These are phyloP conservation scores for Aptenodytes forsteri DNA, from an alignment of 2,113 vertebrate species.

Conservation along the genomic window DNA sequence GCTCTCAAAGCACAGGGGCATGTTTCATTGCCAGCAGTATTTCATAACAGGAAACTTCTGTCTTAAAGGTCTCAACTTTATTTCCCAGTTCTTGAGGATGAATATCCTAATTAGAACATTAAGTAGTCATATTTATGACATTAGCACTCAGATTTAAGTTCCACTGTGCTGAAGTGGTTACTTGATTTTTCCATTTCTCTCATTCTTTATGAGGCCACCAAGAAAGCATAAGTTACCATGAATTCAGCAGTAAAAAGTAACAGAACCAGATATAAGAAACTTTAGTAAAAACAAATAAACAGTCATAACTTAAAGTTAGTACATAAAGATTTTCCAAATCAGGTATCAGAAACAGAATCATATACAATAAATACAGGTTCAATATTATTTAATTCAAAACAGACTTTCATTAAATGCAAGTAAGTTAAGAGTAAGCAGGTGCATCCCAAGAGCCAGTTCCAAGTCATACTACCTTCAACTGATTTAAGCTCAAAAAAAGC, in stretches of 20 bases:
- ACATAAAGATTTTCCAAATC: neutral
- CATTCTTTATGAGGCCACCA: neutral
- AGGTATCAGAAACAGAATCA: neutral
- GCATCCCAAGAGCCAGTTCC: neutral
- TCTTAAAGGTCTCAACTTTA: neutral
- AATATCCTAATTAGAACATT: neutral
- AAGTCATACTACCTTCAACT: neutral
- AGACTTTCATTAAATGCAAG: neutral
- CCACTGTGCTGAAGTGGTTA: neutral
- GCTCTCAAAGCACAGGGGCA: neutral
- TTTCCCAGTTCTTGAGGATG: neutral
- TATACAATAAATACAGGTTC: neutral
- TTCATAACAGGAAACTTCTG: neutral
- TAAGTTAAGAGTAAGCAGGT: neutral
- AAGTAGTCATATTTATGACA: neutral
- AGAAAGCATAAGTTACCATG: neutral
- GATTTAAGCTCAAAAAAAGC: neutral
- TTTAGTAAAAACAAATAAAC: neutral
- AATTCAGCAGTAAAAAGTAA: neutral
- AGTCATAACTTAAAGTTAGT: neutral
- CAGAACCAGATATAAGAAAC: neutral
- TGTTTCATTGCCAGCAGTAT: neutral
- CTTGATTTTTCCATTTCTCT: neutral
- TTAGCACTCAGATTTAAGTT: neutral
- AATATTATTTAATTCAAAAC: neutral